A percentile compares a stretch with the other conserved stretches of the same genome.
Evolutionary conservation across 2,888 invertebrate genomes (phyloP).

Genomic region (Crepidodera aurea): DNA sequence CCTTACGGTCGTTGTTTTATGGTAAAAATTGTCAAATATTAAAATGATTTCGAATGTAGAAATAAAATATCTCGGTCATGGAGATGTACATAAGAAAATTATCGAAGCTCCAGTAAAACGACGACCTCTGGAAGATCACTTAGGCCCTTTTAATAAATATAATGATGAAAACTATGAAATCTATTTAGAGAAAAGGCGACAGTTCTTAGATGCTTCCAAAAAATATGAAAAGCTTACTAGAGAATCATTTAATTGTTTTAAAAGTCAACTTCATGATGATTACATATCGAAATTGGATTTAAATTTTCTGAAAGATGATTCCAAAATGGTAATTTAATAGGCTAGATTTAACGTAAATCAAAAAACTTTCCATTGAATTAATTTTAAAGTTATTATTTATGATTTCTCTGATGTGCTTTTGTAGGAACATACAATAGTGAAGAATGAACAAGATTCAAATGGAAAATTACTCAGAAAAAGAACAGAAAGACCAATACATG

Average conservation of each 20-base stretch:
- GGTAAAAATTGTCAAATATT: conserved; percentile 26
- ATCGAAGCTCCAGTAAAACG: conserved; percentile 38
- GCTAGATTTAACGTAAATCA: too few species aligned
- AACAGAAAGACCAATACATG: conserved; percentile 44
- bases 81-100: conserved; percentile 50
- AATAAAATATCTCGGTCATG: conserved; percentile 34
- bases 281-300: conserved; percentile 45
- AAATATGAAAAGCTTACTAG: conserved; percentile 48
- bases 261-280: conserved; percentile 43
- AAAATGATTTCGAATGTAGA: conserved; percentile 11
- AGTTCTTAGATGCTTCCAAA: conserved; percentile 46
- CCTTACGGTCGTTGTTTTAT: too few species aligned
- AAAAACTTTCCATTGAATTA: too few species aligned
- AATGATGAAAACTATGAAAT: conserved; percentile 50
- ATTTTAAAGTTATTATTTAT: too few species aligned
- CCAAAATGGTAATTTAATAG: conserved; percentile 19
- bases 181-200: conserved; percentile 46
- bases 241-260: conserved; percentile 45
- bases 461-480: conserved; percentile 45
- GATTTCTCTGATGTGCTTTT: too few species aligned
- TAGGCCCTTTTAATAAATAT: conserved; percentile 48
- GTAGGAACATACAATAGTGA: conserved; percentile 3
- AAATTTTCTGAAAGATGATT: conserved; percentile 43
- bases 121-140: conserved; percentile 44
- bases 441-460: conserved; percentile 18